These are phyloP conservation scores for Ormyrus thymus DNA, from an alignment of 2,888 invertebrate species.

Conservation along the genomic window DNA sequence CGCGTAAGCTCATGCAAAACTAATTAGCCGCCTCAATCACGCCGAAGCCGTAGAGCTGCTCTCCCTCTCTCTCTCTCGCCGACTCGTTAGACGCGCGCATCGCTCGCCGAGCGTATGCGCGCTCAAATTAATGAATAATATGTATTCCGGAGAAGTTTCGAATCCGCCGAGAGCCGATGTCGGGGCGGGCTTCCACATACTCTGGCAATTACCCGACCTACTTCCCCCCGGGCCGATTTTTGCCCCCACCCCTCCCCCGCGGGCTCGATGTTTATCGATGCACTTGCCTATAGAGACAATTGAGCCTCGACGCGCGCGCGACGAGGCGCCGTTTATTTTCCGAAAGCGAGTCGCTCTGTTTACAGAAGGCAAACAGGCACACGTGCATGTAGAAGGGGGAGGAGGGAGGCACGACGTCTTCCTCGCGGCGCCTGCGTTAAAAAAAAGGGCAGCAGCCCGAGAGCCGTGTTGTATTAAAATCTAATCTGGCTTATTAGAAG, in stretches of 20 bases:
- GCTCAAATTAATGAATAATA: conserved; percentile 22
- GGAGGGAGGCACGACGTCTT: background rate
- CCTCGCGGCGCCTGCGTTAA: background rate
- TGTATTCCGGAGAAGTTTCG: background rate
- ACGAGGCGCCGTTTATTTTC: too few relatives aligned
- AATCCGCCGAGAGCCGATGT: too few relatives aligned
- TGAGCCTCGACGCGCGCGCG: too few relatives aligned
- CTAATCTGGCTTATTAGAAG: conserved; percentile 34
- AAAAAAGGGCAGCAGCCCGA: background rate
- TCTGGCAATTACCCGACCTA: too few relatives aligned
- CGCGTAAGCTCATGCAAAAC: conserved; percentile 1
- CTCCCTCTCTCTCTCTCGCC: too few relatives aligned
- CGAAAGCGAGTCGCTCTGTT: background rate
- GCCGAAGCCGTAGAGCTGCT: background rate
- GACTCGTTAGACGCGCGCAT: too few relatives aligned
- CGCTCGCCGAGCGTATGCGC: background rate
- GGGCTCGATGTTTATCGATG: too few relatives aligned
- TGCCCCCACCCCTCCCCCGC: too few relatives aligned
- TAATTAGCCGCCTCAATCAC: conserved; percentile 35
- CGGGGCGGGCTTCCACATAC: too few relatives aligned
- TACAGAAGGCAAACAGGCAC: background rate
- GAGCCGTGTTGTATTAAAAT: conserved; percentile 35
- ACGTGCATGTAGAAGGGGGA: background rate
- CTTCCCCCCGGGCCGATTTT: too few relatives aligned
- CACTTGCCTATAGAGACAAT: too few relatives aligned